Percentiles rank a stretch among this genome's conserved stretches.
These are phyloP conservation scores for Dicaeum eximium DNA, from an alignment of 2,113 vertebrate species.

Conservation along the genomic window DNA sequence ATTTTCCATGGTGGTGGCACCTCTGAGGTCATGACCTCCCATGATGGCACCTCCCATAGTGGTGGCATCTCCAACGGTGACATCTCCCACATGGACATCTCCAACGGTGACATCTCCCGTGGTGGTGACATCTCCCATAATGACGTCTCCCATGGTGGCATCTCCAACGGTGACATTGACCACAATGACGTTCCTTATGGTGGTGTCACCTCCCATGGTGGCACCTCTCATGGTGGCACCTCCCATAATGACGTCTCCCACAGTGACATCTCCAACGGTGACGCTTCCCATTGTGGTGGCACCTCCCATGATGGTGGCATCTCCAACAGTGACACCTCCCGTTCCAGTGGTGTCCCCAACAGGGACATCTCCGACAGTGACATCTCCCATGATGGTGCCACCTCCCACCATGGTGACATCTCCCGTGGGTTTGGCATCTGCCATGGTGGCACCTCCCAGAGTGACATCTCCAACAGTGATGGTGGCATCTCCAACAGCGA, in stretches of 20 bases:
- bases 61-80: fast-evolving
- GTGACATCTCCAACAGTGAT: too few species aligned
- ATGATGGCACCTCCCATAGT: fast-evolving
- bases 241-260: neutral
- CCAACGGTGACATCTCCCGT: fast-evolving
- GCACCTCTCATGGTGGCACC: neutral
- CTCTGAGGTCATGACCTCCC: fast-evolving
- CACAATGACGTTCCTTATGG: neutral
- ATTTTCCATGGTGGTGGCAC: neutral
- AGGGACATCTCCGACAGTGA: neutral
- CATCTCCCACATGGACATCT: neutral
- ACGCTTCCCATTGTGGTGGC: neutral
- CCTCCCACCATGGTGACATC: fast-evolving
- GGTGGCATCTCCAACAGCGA: neutral
- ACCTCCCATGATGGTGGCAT: neutral
- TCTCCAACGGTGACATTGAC: neutral
- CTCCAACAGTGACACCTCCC: fast-evolving
- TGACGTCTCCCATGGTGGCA: neutral
- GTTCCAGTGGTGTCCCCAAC: too few species aligned
- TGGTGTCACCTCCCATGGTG: fast-evolving
- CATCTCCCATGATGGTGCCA: fast-evolving
- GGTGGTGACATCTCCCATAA: fast-evolving
- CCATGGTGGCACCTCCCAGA: fast-evolving
- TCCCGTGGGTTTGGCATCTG: neutral
- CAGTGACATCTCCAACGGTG: neutral